phyloP scores from a whole-genome alignment of 2,113 vertebrate genomes.

The Scartelaos histophorus region DNA sequence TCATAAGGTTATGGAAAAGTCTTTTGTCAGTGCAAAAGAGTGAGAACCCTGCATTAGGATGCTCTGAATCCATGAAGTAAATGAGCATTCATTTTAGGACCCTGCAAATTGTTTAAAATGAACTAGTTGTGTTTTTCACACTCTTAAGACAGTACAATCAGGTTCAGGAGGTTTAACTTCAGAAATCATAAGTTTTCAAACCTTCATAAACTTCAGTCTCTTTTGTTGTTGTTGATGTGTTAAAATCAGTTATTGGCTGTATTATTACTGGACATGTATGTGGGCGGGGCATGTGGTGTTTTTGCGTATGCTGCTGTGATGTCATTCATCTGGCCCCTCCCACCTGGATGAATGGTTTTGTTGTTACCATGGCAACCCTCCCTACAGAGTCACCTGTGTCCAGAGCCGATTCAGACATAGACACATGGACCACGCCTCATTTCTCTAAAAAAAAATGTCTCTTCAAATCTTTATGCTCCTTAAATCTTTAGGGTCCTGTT shows the following conservation, averaged over 20 bases:
- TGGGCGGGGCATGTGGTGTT: conserved; percentile 54
- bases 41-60: too few species aligned
- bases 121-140: too few species aligned
- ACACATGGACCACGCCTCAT: neutral
- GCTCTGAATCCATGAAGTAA: too few species aligned
- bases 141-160: too few species aligned
- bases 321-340: conserved; percentile 75
- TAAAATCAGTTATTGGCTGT: neutral
- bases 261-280: conserved; percentile 28
- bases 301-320: conserved; percentile 59
- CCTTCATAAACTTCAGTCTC: neutral
- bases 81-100: too few species aligned
- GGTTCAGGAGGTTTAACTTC: too few species aligned
- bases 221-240: neutral
- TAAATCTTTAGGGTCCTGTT: neutral
- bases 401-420: conserved; percentile 10
- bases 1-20: too few species aligned
- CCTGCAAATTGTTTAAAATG: too few species aligned
- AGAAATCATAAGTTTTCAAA: too few species aligned
- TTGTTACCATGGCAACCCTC: conserved; percentile 57
- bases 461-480: neutral
- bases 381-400: conserved; percentile 34
- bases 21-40: too few species aligned
- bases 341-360: conserved; percentile 75
- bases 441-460: neutral